phyloP scores from a whole-genome alignment of 2,113 vertebrate genomes.

The Rhinoderma darwinii region DNA sequence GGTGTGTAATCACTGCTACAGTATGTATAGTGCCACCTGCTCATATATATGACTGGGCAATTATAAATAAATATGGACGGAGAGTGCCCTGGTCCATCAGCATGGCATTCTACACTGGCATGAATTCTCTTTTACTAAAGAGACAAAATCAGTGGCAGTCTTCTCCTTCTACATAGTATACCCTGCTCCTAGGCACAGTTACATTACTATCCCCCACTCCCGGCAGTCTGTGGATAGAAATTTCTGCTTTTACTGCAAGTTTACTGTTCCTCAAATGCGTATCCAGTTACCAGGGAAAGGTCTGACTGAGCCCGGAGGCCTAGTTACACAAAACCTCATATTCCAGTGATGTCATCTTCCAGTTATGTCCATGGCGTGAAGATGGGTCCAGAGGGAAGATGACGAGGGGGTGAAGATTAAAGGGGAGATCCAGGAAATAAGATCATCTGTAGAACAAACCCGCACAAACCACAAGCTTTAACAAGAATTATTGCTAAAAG shows the following conservation, averaged over 20 bases:
- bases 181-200: not conserved
- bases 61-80: not conserved
- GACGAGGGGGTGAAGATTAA: not conserved
- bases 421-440: not conserved
- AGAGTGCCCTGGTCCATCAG: no score
- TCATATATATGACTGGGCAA: not conserved
- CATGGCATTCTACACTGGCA: not conserved
- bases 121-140: not conserved
- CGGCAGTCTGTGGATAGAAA: not conserved
- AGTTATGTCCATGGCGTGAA: slow-evolving; percentile 31
- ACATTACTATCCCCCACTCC: not conserved
- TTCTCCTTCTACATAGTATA: not conserved
- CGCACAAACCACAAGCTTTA: not conserved
- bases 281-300: slow-evolving; percentile 18
- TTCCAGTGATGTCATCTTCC: slow-evolving; percentile 28
- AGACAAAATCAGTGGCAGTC: not conserved
- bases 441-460: not conserved
- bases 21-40: not conserved
- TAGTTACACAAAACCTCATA: slow-evolving; percentile 23
- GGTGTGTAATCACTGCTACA: not conserved
- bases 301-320: slow-evolving; percentile 18
- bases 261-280: slow-evolving; percentile 8
- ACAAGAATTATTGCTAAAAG: no score
- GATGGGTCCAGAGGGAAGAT: not conserved
- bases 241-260: slow-evolving; percentile 20